Base-by-base conservation (phyloP, 92 coral and sea anemone species). In the Phymanthus crucifer region DNA sequence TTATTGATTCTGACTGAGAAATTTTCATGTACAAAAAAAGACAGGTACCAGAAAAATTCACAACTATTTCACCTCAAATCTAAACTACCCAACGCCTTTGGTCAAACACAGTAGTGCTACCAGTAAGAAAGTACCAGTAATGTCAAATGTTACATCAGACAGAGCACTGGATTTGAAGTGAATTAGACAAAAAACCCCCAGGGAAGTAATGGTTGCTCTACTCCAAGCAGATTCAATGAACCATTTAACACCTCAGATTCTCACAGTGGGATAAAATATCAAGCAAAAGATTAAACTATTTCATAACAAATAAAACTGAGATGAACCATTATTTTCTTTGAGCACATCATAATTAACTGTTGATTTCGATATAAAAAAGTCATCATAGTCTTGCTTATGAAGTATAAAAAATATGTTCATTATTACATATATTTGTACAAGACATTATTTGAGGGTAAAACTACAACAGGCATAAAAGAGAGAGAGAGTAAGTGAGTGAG, bases 51-150 rank as follows among this genome's bases (percentile, higher is more conserved):
- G 68, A 61, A 61, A 24, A 61, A 26, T 11, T 11, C n/a, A 57
- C 29, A 24, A 27, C 32, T n/a, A 0, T 0, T 24, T 61, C 23
- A 54, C 27, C 64, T 27, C 18, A 61, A n/a, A 61, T 2, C 68
- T 61, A 11, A 61, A 61, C 32, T 21, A 24, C 26, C 10, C 1
- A 0, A n/a, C 17, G 6, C 13, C 1, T n/a, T 27, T 10, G 27
- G 26, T 61, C 64, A 54, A 54, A 21, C 26, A 61, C 68, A 27
- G 11, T 61, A 61, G n/a, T 61, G 68, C 32, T 61, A 27, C 68
- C 68, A 61, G 68, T 10, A n/a, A 61, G 4, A 61, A 27, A 61
- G 68, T 61, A 61, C 68, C 68, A 61, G 68, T 10, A 61, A 61
- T 1, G 17, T 17, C 34, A 24, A 61, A 12, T 24, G 29, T 26